Evolutionary conservation across 2,113 vertebrate genomes (phyloP), one percentile per base, ranked within the genome.

Genomic region (Bujurquina vittata): DNA sequence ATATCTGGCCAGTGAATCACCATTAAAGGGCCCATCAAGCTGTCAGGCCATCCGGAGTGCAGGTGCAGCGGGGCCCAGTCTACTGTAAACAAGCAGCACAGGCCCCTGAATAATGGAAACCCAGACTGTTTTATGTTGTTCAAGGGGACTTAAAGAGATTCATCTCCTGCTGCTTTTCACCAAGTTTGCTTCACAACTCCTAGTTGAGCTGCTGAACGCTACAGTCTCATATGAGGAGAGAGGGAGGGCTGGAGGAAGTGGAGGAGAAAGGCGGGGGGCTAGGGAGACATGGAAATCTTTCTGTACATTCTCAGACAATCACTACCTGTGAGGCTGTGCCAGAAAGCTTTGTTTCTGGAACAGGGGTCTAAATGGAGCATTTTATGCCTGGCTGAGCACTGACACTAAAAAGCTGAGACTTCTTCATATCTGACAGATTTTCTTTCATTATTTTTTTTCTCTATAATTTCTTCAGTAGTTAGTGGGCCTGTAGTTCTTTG

Each of bases 1-100:
- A 95, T 94, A 95, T 94, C 91, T 94, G 89, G 92, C 92, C 93
- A 92, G 94, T 96, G 94, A 96, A 96, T 95, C 94, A 96, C 91
- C 89, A 94, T 95, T 95, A 95, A 94, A 94, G 89, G 93, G 91
- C 93, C 93, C 91, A 95, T 96, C 94, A 95, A 94, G 88, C 92
- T 95, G 95, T 95, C 94, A 95, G 94, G 90, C 86, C 87, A 89
- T 92, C 91, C 90, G 73, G 94, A 92, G 87, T 92, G 92, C 93
- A 95, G 94, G 94, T 95, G 92, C 93, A 88, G 85, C 58, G 20
- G 91, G 67, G 87, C 84, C 88, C 58, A 17, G 84, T 94, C 92
- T 92, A 92, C 93, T 94, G 92, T 95, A 95, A 95, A 96, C 94
- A 96, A 94, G 92, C 91, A 86, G 85, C 84, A 84, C 87, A 84